These are phyloP conservation scores for Uloborus plumipes DNA, from an alignment of 2,888 invertebrate genomes.

Conservation along the genomic window DNA sequence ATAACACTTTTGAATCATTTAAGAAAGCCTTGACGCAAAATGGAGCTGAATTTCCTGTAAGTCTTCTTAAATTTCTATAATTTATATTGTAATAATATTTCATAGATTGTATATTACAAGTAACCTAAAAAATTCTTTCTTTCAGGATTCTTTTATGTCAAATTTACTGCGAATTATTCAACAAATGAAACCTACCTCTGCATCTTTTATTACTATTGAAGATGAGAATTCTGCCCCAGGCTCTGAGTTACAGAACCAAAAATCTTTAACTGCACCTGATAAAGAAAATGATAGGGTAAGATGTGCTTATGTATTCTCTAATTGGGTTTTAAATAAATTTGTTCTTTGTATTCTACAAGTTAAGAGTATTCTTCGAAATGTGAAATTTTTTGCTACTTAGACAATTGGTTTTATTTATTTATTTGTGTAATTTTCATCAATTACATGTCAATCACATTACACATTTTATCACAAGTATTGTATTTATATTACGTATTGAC, in stretches of 20 bases:
- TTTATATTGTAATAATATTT: too few species aligned
- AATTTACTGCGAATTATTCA: slow-evolving; percentile 95
- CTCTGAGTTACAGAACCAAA: slow-evolving; percentile 67
- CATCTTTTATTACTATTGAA: slow-evolving; percentile 32
- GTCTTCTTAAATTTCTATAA: slow-evolving; percentile 66
- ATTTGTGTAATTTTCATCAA: too few species aligned
- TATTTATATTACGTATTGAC: too few species aligned
- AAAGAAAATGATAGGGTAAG: slow-evolving; percentile 70
- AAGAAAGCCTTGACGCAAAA: slow-evolving; percentile 89
- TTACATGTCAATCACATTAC: too few species aligned
- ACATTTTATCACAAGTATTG: too few species aligned
- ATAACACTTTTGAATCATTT: slow-evolving; percentile 87
- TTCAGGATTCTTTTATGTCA: slow-evolving; percentile 89
- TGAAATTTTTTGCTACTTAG: too few species aligned
- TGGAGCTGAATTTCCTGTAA: slow-evolving; percentile 92
- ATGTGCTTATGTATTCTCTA: too few species aligned
- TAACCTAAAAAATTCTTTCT: slow-evolving; percentile 58
- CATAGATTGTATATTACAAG: background rate
- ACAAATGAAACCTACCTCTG: slow-evolving; percentile 82
- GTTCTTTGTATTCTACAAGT: too few species aligned
- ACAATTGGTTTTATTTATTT: too few species aligned
- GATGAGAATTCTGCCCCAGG: slow-evolving; percentile 27
- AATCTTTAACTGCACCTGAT: slow-evolving; percentile 73
- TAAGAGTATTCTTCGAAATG: too few species aligned
- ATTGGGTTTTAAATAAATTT: too few species aligned